Evolutionary conservation across 1,140 invertebrate species (phyloP).

Genomic region (Chrysomallon squamiferum): DNA sequence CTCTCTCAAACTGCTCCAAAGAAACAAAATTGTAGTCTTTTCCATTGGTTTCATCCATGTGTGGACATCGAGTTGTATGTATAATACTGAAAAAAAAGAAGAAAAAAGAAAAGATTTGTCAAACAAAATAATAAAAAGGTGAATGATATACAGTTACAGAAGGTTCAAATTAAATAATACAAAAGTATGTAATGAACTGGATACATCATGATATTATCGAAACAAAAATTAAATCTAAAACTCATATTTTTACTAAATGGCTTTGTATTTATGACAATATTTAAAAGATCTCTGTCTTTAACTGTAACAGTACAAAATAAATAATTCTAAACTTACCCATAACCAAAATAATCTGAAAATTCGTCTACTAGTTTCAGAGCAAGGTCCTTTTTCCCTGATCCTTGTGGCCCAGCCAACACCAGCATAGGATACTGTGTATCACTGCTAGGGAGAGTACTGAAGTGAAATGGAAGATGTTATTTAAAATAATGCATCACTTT

Average conservation of each 20-base stretch:
- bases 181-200: too few relatives aligned
- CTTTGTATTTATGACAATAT: too few relatives aligned
- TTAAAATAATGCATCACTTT: background rate
- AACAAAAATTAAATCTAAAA: too few relatives aligned
- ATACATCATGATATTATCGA: too few relatives aligned
- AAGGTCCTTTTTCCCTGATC: conserved; percentile 59
- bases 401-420: conserved; percentile 62
- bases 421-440: conserved; percentile 63
- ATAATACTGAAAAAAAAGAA: conserved; percentile 44
- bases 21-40: conserved; percentile 60
- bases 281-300: too few relatives aligned
- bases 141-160: too few relatives aligned
- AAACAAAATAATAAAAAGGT: too few relatives aligned
- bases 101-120: too few relatives aligned
- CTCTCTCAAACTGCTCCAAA: conserved; percentile 59
- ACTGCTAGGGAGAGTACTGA: conserved; percentile 59
- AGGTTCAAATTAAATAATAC: too few relatives aligned
- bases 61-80: conserved; percentile 56
- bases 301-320: too few relatives aligned
- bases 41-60: conserved; percentile 47
- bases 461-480: conserved; percentile 16
- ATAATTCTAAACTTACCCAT: conserved; percentile 61
- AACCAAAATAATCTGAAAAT: conserved; percentile 63
- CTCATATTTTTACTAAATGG: too few relatives aligned
- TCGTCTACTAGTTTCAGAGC: conserved; percentile 60